Evolutionary conservation across 2,888 invertebrate genomes (phyloP).

Genomic region (Stenurella melanura): DNA sequence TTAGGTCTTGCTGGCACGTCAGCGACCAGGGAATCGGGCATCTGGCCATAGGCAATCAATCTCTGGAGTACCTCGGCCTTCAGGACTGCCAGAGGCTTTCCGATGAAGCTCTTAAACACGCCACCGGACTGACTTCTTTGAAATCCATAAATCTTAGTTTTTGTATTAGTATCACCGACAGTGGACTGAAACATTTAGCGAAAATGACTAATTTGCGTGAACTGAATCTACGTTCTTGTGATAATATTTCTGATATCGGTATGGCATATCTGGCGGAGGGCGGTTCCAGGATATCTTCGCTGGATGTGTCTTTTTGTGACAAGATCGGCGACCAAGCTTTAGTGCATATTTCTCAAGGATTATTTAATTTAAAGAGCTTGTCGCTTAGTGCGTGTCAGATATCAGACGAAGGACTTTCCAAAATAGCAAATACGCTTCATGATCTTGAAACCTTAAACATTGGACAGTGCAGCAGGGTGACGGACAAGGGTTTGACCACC

Average conservation of each 20-base stretch:
- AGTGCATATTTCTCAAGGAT: slow-evolving; percentile 91
- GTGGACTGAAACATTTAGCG: slow-evolving; percentile 91
- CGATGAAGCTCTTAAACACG: slow-evolving; percentile 91
- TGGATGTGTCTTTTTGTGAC: slow-evolving; percentile 97
- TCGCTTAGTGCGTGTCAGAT: slow-evolving; percentile 94
- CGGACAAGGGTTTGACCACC: slow-evolving; percentile 88
- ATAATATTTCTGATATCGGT: slow-evolving; percentile 94
- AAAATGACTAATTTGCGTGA: slow-evolving; percentile 89
- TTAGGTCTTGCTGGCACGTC: slow-evolving; percentile 94
- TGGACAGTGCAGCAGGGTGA: slow-evolving; percentile 93
- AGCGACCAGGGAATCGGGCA: slow-evolving; percentile 94
- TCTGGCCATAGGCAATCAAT: slow-evolving; percentile 87
- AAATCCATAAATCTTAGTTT: slow-evolving; percentile 94
- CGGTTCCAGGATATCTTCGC: slow-evolving; percentile 85
- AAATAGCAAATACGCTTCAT: slow-evolving; percentile 88
- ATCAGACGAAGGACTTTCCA: slow-evolving; percentile 91
- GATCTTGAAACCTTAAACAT: slow-evolving; percentile 93
- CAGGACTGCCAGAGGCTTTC: slow-evolving; percentile 93
- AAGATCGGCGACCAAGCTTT: slow-evolving; percentile 94
- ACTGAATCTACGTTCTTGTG: slow-evolving; percentile 92
- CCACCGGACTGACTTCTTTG: slow-evolving; percentile 86
- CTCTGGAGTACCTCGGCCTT: slow-evolving; percentile 88
- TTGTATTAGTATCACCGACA: slow-evolving; percentile 95
- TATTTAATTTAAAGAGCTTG: slow-evolving; percentile 87
- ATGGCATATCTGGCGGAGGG: slow-evolving; percentile 95